Conservation (phyloP, 2,888 invertebrate genomes). For the Cryptophagus acutangulus region DNA sequence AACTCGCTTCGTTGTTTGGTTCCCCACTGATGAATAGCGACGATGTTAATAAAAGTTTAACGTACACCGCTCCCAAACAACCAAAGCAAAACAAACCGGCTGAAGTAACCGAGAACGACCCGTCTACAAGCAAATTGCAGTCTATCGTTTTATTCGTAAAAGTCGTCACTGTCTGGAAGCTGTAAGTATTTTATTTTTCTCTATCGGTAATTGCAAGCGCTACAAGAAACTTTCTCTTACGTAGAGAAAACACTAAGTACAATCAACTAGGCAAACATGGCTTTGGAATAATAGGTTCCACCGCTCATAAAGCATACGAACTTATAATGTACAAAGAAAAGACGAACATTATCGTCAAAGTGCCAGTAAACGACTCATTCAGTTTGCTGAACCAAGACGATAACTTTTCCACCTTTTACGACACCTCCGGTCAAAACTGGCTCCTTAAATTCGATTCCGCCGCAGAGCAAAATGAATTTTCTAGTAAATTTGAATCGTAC, state of each 20-base stretch:
- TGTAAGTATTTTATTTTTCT: conserved; percentile 22
- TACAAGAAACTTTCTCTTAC: background rate
- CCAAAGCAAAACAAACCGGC: too few species aligned
- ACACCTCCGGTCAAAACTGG: conserved; percentile 39
- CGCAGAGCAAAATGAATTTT: conserved; percentile 32
- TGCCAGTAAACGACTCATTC: conserved; percentile 29
- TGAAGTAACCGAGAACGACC: too few species aligned
- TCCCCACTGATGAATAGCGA: conserved; percentile 10
- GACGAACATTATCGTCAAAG: conserved; percentile 38
- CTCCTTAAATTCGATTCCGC: conserved; percentile 35
- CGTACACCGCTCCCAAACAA: conserved; percentile 38
- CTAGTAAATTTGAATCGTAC: conserved; percentile 22
- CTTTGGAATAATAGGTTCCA: conserved; percentile 46
- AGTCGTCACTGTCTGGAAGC: conserved; percentile 35
- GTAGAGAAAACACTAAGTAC: background rate
- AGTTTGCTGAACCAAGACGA: conserved; percentile 32
- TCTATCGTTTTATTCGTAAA: conserved; percentile 33
- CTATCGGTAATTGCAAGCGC: background rate
- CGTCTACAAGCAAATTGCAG: conserved; percentile 20
- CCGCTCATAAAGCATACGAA: conserved; percentile 33
- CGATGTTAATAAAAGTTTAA: conserved; percentile 26
- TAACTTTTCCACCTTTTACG: conserved; percentile 37
- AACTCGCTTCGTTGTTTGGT: conserved; percentile 35
- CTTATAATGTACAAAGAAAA: conserved; percentile 43
- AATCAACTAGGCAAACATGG: conserved; percentile 47